Evolutionary conservation across 2,888 invertebrate species (phyloP).

Genomic region (Oscheius sp.): DNA sequence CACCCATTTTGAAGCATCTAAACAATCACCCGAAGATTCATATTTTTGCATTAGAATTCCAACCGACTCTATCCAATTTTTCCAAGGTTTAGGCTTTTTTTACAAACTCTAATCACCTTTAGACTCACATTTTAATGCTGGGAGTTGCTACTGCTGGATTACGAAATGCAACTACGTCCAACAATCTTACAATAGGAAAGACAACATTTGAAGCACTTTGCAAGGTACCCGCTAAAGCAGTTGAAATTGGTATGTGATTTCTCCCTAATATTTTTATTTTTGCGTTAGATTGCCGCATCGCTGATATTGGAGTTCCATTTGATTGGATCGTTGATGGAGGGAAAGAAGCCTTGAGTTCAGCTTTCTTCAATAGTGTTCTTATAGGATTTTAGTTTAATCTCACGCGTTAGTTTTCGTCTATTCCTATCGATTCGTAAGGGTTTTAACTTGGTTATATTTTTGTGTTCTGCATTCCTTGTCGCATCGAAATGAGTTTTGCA

Average conservation of each 20-base stretch:
- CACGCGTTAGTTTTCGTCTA: too few species aligned
- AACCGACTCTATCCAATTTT: background rate
- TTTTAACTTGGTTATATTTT: too few species aligned
- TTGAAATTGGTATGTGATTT: background rate
- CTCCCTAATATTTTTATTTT: background rate
- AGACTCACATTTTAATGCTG: conserved; percentile 25
- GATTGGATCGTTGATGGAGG: conserved; percentile 21
- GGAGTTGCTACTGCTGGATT: conserved; percentile 16
- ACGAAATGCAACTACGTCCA: background rate
- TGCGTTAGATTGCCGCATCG: conserved; percentile 11
- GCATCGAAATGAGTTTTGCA: too few species aligned
- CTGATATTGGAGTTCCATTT: conserved; percentile 22
- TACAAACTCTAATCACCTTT: background rate
- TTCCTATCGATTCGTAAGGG: too few species aligned
- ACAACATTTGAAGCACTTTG: conserved; percentile 18
- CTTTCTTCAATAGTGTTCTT: background rate
- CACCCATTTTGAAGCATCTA: too few species aligned
- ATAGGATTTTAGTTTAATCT: background rate
- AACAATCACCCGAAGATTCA: background rate
- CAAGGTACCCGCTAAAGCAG: background rate
- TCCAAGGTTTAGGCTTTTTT: background rate
- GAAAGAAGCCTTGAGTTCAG: background rate
- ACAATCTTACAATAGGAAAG: background rate
- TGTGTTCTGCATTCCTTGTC: too few species aligned
- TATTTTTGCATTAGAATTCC: background rate